Base-by-base conservation (phyloP, 1,140 invertebrate species). In the Papilio glaucus region DNA sequence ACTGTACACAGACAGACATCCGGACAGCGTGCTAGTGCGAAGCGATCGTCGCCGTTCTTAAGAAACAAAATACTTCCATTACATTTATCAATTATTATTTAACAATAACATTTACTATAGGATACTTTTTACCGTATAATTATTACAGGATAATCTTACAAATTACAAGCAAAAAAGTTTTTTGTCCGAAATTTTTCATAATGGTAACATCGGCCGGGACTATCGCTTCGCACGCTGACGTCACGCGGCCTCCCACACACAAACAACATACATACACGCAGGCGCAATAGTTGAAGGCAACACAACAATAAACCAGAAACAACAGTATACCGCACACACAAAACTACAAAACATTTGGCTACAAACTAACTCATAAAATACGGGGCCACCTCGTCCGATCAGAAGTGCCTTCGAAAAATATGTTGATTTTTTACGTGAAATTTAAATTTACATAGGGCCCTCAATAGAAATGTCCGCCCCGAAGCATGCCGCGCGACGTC, bases 361-460 rank as follows among this genome's bases (percentile, higher is more conserved):
- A 75, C 63, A 77, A 72, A 18, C 73, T 61, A 81, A 77, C 62
- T 75, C 72, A 91, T 88, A 93, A 91, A 94, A 94, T 95, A 96
- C 95, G 96, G 95, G 96, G 96, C 96, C 96, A 96, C 95, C 95
- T 96, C 96, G 96, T 96, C 96, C 96, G 96, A 96, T 96, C 96
- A 96, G 95, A 96, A 96, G 96, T 96, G 96, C 96, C 96, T 97
- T 97, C 96, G 95, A 94, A 95, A 94, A 63, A 63, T 63, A 95
- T 96, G 95, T 96, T 95, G 95, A 95, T 95, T 95, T 96, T 96
- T 96, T 96, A 96, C 95, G 95, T 96, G 95, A 95, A 94, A 94
- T 93, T 93, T 91, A 95, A 94, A 93, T 95, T 95, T 95, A 94
- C 95, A 95, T 95, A 93, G 95, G 96, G 96, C 96, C 96, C 96